phyloP scores from a whole-genome alignment of 2,113 vertebrate species.

The Equus przewalskii region DNA sequence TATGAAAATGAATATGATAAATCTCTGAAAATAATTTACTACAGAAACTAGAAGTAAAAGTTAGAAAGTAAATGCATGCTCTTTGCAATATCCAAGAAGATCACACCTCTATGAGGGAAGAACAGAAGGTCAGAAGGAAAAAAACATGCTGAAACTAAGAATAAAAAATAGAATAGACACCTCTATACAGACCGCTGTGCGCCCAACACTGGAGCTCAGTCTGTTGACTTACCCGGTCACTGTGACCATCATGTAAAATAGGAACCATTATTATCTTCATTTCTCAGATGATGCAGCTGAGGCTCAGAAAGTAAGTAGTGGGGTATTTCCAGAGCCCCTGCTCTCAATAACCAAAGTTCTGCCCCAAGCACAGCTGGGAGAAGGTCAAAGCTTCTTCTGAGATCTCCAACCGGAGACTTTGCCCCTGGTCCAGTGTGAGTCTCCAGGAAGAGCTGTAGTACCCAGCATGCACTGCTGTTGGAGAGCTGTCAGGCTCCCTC shows the following conservation, averaged over 20 bases:
- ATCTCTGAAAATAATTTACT: neutral
- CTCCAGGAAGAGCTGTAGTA: neutral
- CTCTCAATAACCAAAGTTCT: neutral
- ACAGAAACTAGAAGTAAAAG: neutral
- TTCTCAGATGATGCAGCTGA: neutral
- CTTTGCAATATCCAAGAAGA: neutral
- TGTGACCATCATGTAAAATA: neutral
- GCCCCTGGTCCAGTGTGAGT: neutral
- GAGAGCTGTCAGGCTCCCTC: neutral
- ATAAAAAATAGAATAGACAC: neutral
- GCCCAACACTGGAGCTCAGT: neutral
- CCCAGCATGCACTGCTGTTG: no score
- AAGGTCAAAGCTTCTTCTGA: neutral
- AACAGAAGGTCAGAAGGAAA: neutral
- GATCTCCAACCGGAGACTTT: neutral
- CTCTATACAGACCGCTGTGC: no score
- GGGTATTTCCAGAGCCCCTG: neutral
- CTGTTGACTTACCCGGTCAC: neutral
- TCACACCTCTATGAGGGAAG: neutral
- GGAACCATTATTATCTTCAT: neutral
- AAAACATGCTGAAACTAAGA: neutral
- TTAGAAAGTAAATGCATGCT: neutral
- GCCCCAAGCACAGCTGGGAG: accelerated
- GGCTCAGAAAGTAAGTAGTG: neutral
- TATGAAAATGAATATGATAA: neutral